A percentile compares a stretch with the other conserved stretches of the same genome.
phyloP scores from a whole-genome alignment of 1,140 invertebrate genomes.

The Dendrolimus kikuchii region DNA sequence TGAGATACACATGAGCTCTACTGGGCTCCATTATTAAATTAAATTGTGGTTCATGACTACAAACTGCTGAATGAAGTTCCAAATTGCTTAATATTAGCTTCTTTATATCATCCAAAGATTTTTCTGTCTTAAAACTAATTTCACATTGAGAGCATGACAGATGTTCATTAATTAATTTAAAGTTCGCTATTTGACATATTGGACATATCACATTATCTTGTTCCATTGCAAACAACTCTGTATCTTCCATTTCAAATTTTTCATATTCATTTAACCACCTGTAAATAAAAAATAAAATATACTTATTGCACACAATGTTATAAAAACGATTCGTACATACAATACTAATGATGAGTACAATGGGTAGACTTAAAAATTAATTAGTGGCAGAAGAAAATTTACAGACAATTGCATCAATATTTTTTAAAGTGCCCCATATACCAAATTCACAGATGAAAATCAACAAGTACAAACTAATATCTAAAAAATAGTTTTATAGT shows the following conservation, averaged over 20 bases:
- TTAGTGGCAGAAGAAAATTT: constrained; percentile 4
- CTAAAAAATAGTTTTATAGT: too few relatives aligned
- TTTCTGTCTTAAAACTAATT: constrained; percentile 29
- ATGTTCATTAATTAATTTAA: constrained; percentile 20
- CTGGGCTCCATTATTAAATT: constrained; percentile 30
- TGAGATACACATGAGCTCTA: constrained; percentile 45
- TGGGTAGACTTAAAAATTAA: too few relatives aligned
- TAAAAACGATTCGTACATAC: too few relatives aligned
- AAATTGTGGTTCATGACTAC: constrained; percentile 37
- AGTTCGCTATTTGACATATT: constrained; percentile 49
- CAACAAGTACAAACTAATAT: too few relatives aligned
- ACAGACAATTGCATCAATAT: neutral
- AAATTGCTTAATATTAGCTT: constrained; percentile 28
- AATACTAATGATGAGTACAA: too few relatives aligned
- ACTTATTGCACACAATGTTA: too few relatives aligned
- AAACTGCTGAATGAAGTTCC: constrained; percentile 37
- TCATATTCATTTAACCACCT: constrained; percentile 59
- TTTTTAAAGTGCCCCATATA: neutral
- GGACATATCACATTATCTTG: constrained; percentile 52
- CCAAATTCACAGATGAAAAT: too few relatives aligned
- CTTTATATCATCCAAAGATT: constrained; percentile 33
- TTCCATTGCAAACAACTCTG: constrained; percentile 43
- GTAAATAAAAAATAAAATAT: constrained; percentile 16
- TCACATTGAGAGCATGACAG: constrained; percentile 40
- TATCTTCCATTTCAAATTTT: constrained; percentile 36